phyloP scores from a whole-genome alignment of 2,797 vertebrate genomes.

The Parauchenoglanis punctatus region DNA sequence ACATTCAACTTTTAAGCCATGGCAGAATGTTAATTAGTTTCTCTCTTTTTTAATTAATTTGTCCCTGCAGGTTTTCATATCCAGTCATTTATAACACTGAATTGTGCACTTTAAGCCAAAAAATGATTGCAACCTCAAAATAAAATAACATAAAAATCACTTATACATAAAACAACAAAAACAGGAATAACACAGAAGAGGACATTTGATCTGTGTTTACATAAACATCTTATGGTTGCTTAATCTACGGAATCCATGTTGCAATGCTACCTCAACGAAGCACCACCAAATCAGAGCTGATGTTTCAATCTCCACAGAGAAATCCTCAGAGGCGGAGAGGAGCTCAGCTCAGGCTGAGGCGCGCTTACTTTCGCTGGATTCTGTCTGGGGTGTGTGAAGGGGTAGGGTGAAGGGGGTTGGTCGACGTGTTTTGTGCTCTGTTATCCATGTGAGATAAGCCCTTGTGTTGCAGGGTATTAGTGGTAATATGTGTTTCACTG shows the following conservation, averaged over 20 bases:
- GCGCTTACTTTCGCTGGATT: constrained; percentile 18
- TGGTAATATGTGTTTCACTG: constrained; percentile 59
- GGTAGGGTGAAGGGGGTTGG: background rate
- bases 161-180: constrained; percentile 53
- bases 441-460: constrained; percentile 63
- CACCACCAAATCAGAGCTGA: constrained; percentile 50
- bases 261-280: constrained; percentile 28
- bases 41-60: constrained; percentile 80
- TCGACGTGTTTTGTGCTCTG: constrained; percentile 64
- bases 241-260: constrained; percentile 66
- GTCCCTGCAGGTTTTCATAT: constrained; percentile 82
- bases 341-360: constrained; percentile 46
- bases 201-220: constrained; percentile 75
- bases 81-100: constrained; percentile 76
- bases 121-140: constrained; percentile 73
- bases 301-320: constrained; percentile 64
- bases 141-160: constrained; percentile 67
- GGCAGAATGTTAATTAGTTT: constrained; percentile 83
- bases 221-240: constrained; percentile 73
- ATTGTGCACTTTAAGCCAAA: constrained; percentile 77
- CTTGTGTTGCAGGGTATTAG: constrained; percentile 58
- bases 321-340: constrained; percentile 65
- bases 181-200: constrained; percentile 62
- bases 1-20: constrained; percentile 85
- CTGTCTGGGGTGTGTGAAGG: constrained; percentile 18